Percentiles rank a stretch among this genome's conserved stretches.
Conservation (phyloP, 1,140 invertebrate species). For the Diprion similis region DNA sequence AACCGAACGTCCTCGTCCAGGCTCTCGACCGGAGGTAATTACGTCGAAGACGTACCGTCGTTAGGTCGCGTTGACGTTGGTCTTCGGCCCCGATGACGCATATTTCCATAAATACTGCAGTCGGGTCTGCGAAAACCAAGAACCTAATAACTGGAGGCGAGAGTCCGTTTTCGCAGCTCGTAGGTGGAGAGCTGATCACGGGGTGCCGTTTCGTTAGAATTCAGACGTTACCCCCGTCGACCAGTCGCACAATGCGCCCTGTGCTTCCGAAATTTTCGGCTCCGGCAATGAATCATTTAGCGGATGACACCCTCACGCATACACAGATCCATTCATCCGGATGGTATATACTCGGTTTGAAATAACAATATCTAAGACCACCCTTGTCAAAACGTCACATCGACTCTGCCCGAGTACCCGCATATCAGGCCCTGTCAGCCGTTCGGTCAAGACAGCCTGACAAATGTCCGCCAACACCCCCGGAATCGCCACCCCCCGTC, state of each 20-base stretch:
- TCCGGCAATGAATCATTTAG: slow-evolving; percentile 38
- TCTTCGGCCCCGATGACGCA: not conserved
- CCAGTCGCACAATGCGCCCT: not conserved
- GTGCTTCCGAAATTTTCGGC: not conserved
- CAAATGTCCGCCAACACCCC: slow-evolving; percentile 36
- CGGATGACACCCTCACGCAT: not conserved
- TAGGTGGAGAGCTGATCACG: too few relatives aligned
- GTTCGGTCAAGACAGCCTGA: slow-evolving; percentile 29
- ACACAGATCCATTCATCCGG: not conserved
- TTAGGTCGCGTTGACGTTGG: slow-evolving; percentile 43
- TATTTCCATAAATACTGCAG: not conserved
- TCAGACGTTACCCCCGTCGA: not conserved
- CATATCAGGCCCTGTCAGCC: slow-evolving; percentile 28
- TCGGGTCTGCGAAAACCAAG: not conserved
- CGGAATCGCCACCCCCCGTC: slow-evolving; percentile 15
- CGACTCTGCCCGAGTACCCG: slow-evolving; percentile 30
- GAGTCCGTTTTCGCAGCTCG: not conserved
- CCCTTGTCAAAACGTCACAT: slow-evolving; percentile 40
- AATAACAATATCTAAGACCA: slow-evolving; percentile 34
- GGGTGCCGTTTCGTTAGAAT: not conserved
- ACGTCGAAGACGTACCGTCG: slow-evolving; percentile 37
- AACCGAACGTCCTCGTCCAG: not conserved
- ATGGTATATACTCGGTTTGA: not conserved
- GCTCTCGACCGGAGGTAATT: slow-evolving; percentile 36
- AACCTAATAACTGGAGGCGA: not conserved